Evolutionary conservation across 1,140 invertebrate species (phyloP).

Genomic region (Solen grandis): DNA sequence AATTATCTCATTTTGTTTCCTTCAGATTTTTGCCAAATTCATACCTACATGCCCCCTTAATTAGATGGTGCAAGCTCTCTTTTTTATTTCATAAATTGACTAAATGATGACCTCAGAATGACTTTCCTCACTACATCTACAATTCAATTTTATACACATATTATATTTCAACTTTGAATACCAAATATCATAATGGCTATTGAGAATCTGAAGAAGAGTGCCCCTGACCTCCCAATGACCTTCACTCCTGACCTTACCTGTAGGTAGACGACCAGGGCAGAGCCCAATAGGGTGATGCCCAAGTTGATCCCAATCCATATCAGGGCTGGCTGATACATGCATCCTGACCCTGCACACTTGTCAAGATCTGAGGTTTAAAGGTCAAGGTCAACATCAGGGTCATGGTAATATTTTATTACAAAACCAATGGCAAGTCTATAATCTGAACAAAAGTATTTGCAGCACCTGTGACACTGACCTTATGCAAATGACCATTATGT

Average conservation of each 20-base stretch:
- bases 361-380: constrained; percentile 67
- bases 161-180: not conserved
- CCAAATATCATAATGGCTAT: not conserved
- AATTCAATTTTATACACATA: not conserved
- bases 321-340: constrained; percentile 87
- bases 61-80: too few species aligned
- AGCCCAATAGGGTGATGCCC: constrained; percentile 87
- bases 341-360: constrained; percentile 78
- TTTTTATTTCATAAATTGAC: too few species aligned
- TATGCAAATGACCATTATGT: not conserved
- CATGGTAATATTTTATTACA: not conserved
- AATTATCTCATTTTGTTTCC: too few species aligned
- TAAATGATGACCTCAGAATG: too few species aligned
- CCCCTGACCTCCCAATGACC: too few species aligned
- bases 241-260: too few species aligned
- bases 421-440: not conserved
- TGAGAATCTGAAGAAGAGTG: not conserved
- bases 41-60: too few species aligned
- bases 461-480: not conserved
- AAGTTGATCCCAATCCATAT: constrained; percentile 92
- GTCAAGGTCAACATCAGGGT: too few species aligned
- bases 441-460: not conserved
- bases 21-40: too few species aligned
- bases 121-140: not conserved
- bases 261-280: constrained; percentile 91